These are phyloP conservation scores for Neodiprion virginianus DNA, from an alignment of 1,140 invertebrate species.

Conservation along the genomic window DNA sequence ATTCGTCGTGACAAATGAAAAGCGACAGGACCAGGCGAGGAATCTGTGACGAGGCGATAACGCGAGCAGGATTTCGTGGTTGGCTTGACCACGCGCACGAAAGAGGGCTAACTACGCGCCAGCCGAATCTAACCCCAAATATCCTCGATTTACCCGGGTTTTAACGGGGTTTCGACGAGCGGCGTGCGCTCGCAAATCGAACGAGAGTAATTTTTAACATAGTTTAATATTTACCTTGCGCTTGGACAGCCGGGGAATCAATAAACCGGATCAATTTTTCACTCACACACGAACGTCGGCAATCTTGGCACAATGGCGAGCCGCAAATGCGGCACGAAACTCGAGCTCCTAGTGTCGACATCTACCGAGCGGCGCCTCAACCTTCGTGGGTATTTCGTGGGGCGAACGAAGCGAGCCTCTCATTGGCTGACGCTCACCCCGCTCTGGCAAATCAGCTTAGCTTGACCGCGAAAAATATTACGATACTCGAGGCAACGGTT, in stretches of 20 bases:
- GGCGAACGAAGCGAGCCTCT: neutral
- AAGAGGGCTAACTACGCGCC: constrained; percentile 36
- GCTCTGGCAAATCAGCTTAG: neutral
- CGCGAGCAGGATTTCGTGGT: constrained; percentile 2
- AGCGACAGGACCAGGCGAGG: neutral
- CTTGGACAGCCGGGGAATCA: constrained; percentile 20
- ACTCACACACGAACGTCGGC: constrained; percentile 43
- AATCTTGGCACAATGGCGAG: constrained; percentile 48
- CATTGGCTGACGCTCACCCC: constrained; percentile 29
- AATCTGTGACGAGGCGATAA: neutral
- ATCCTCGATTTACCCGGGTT: neutral
- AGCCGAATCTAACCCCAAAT: constrained; percentile 41
- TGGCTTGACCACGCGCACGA: constrained; percentile 37
- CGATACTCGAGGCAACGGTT: no score
- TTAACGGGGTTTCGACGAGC: neutral
- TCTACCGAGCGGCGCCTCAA: constrained; percentile 26
- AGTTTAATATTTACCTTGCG: constrained; percentile 30
- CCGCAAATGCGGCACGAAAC: constrained; percentile 32
- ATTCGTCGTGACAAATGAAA: neutral
- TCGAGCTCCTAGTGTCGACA: constrained; percentile 34
- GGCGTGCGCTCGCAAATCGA: neutral
- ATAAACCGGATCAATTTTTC: constrained; percentile 38
- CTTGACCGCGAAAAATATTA: no score
- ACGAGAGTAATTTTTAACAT: constrained; percentile 1
- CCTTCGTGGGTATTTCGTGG: constrained; percentile 11